A percentile compares a stretch with the other conserved stretches of the same genome.
Conservation (phyloP, 2,113 vertebrate species). For the Haplochromis burtoni region DNA sequence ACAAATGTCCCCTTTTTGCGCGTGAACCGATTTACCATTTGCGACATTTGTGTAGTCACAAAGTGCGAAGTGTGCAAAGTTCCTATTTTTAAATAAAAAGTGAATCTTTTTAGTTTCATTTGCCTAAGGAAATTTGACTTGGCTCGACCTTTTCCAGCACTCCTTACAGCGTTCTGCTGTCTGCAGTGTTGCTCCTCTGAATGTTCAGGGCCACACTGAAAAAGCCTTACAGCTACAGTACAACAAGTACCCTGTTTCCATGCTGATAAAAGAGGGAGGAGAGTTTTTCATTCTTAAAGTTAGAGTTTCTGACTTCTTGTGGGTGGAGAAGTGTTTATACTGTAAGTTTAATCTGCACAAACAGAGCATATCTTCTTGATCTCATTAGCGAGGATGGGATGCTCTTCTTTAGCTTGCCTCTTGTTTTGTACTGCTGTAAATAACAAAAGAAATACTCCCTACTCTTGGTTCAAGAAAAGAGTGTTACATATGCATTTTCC, state of each 20-base stretch:
- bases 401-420: neutral
- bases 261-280: neutral
- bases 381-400: neutral
- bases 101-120: neutral
- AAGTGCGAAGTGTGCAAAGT: neutral
- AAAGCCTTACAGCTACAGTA: neutral
- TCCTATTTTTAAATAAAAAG: neutral
- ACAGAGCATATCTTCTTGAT: slow-evolving; percentile 9
- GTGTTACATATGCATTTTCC: neutral
- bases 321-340: slow-evolving; percentile 17
- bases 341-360: slow-evolving; percentile 16
- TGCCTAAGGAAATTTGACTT: neutral
- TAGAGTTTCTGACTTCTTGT: neutral
- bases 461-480: neutral
- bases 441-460: neutral
- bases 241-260: neutral
- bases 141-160: neutral
- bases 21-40: neutral
- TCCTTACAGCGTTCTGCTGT: neutral
- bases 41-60: neutral
- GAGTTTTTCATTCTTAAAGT: slow-evolving; percentile 1
- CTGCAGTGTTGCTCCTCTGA: neutral
- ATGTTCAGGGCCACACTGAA: neutral
- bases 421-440: neutral
- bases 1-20: neutral